Evolutionary conservation across 2,113 vertebrate species (phyloP).

Genomic region (Gymnorhina tibicen): DNA sequence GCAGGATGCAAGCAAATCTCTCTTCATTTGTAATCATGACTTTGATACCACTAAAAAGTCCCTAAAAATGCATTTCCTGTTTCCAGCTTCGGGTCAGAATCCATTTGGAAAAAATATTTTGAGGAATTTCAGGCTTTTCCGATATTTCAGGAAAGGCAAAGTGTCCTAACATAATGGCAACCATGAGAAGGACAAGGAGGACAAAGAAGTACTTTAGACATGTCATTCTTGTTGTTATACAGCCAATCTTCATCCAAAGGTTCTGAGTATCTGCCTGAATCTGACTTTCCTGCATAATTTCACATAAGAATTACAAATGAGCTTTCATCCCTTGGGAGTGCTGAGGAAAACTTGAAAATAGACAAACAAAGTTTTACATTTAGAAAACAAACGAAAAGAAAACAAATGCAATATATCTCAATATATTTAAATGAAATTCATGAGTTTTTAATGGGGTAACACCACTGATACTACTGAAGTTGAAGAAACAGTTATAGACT

Average conservation of each 20-base stretch:
- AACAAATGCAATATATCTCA: neutral
- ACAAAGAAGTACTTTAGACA: neutral
- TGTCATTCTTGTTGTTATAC: neutral
- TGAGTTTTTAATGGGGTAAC: neutral
- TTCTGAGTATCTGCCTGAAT: neutral
- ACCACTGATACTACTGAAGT: neutral
- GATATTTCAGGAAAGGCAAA: neutral
- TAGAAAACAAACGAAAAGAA: neutral
- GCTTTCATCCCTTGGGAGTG: neutral
- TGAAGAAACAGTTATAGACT: neutral
- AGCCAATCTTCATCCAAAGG: neutral
- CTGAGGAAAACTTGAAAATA: neutral
- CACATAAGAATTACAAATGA: neutral
- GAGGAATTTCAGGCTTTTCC: neutral
- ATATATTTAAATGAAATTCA: neutral
- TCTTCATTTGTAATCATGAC: neutral
- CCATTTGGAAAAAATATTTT: neutral
- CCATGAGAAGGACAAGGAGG: neutral
- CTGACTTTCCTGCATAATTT: neutral
- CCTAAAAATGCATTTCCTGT: neutral
- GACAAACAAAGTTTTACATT: neutral
- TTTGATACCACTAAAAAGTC: neutral
- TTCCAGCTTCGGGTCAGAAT: neutral
- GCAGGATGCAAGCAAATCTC: neutral
- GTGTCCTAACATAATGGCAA: neutral